These are phyloP conservation scores for Sarcophilus harrisii DNA, from an alignment of 2,797 vertebrate species.

Conservation along the genomic window DNA sequence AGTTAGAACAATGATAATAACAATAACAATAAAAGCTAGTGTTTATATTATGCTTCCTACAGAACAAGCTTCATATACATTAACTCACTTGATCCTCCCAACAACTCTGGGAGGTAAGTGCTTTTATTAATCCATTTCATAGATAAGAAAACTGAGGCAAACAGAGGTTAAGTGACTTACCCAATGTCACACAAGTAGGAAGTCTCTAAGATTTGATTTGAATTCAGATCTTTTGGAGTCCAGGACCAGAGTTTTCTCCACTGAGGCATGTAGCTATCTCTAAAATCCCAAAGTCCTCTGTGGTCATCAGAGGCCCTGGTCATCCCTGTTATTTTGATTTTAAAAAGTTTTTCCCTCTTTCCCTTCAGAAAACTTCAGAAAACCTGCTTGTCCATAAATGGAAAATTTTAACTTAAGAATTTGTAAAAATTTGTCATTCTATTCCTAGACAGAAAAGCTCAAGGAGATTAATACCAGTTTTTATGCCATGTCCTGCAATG, in stretches of 20 bases:
- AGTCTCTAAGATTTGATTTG: background rate
- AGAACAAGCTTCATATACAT: background rate
- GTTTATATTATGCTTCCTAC: background rate
- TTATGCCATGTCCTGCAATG: background rate
- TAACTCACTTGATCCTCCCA: background rate
- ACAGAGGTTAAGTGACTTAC: background rate
- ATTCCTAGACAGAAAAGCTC: background rate
- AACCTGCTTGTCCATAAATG: background rate
- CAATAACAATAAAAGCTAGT: background rate
- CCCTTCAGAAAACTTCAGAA: background rate
- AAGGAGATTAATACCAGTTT: background rate
- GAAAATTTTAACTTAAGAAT: background rate
- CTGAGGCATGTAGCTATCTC: background rate
- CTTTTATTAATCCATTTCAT: background rate
- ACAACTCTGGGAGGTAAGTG: background rate
- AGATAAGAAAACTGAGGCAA: background rate
- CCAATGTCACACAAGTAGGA: background rate
- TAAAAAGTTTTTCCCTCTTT: background rate
- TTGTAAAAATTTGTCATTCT: background rate
- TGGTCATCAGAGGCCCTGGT: background rate
- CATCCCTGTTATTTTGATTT: background rate
- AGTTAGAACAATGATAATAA: too few relatives aligned
- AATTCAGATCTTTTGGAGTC: background rate
- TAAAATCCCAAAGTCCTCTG: background rate
- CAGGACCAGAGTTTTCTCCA: background rate